A percentile compares a stretch with the other conserved stretches of the same genome.
phyloP scores from a whole-genome alignment of 64 coral and sea anemone species.

The Hydrozoanthus tunicans region DNA sequence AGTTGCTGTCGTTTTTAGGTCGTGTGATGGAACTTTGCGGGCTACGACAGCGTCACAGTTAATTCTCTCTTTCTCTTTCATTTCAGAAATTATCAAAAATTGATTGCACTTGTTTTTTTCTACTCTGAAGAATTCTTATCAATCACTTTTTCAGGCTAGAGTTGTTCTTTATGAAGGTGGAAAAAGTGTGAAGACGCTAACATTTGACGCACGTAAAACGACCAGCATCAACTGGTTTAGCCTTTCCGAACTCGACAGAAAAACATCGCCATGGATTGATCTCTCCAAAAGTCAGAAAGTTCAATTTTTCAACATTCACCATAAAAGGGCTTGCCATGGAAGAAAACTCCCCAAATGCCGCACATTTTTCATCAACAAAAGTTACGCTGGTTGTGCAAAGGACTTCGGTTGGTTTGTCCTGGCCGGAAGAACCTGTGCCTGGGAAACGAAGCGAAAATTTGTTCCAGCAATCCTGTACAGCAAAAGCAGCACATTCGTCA shows the following conservation, averaged over 20 bases:
- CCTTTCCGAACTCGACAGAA: not conserved
- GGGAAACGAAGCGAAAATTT: not conserved
- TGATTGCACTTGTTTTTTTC: no score
- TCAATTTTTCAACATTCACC: slow-evolving; percentile 14
- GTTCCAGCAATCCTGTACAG: slow-evolving; percentile 55
- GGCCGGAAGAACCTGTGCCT: not conserved
- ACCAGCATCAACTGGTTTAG: slow-evolving; percentile 4
- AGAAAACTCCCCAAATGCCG: not conserved
- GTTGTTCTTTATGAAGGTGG: slow-evolving; percentile 1
- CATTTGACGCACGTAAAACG: not conserved
- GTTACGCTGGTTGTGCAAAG: not conserved
- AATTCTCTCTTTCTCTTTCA: no score
- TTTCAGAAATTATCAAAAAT: no score
- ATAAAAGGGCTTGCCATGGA: not conserved
- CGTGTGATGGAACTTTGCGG: no score
- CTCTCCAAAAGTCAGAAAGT: not conserved
- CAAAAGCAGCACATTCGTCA: not conserved
- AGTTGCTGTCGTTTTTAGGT: no score
- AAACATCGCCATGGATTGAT: not conserved
- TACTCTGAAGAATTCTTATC: not conserved
- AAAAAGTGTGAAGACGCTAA: not conserved
- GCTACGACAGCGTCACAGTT: no score
- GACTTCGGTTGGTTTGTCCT: slow-evolving; percentile 36
- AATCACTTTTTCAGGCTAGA: slow-evolving; percentile 2
- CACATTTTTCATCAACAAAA: slow-evolving; percentile 43